phyloP scores from a whole-genome alignment of 2,797 vertebrate species.

The Chelon labrosus region DNA sequence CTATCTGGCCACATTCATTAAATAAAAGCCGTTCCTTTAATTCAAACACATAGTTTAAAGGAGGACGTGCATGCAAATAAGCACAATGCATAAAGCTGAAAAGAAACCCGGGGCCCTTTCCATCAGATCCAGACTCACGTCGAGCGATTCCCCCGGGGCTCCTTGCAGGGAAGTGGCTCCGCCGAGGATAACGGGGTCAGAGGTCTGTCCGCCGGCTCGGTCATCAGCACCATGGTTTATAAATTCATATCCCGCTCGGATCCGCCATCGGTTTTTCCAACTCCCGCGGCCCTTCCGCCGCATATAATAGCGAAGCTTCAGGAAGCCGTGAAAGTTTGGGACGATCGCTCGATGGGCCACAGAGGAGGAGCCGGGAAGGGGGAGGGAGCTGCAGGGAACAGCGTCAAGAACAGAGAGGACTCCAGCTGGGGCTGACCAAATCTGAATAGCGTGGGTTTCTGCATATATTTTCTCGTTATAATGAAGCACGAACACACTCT shows the following conservation, averaged over 20 bases:
- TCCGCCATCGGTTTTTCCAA: conserved; percentile 21
- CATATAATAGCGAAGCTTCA: conserved; percentile 6
- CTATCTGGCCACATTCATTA: not conserved
- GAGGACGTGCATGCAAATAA: conserved; percentile 22
- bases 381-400: conserved; percentile 47
- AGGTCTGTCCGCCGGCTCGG: conserved; percentile 73
- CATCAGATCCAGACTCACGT: conserved; percentile 73
- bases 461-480: too few relatives aligned
- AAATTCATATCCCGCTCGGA: conserved; percentile 19
- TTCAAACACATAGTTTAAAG: not conserved
- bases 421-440: not conserved
- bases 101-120: conserved; percentile 28
- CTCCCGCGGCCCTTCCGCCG: not conserved
- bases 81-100: not conserved
- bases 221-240: conserved; percentile 66
- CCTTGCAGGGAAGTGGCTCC: conserved; percentile 63
- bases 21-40: conserved; percentile 1
- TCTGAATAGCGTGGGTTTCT: too few relatives aligned
- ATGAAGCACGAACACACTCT: too few relatives aligned
- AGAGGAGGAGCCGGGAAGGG: conserved; percentile 73
- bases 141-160: conserved; percentile 67
- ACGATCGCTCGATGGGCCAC: conserved; percentile 51
- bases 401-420: not conserved
- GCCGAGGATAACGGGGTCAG: conserved; percentile 61
- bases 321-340: conserved; percentile 59